Evolutionary conservation across 2,113 vertebrate species (phyloP), one percentile per base, ranked within the genome.

Genomic region (Mobula hypostoma): DNA sequence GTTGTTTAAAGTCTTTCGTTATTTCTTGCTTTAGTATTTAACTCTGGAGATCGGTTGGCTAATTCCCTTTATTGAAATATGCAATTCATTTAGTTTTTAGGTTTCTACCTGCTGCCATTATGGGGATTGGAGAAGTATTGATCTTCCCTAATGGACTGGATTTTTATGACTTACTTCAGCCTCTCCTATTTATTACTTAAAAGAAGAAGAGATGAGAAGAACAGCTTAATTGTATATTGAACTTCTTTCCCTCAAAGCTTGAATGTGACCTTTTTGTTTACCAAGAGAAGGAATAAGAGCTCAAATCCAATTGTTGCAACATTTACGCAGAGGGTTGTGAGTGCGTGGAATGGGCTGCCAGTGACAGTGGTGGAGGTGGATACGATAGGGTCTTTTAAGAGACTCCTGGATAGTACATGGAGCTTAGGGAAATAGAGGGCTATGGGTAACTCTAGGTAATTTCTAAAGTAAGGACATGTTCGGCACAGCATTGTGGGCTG

Each of bases 181-280:
- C 72, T 74, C 21, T n/a, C 32, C 56, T 93, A 93, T 93, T 93
- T 93, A 93, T 93, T 93, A 56, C 70, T 93, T 93, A 93, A 93
- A 93, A 36, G 27, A n/a, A 72, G 91, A 56, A 61, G 27, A 76
- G 48, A 93, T 93, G 68, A 76, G 72, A 74, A 93, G 21, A 27
- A 29, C 5, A 56, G 91, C 7, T 93, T 93, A 93, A 74, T 93
- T 93, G 70, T 74, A 93, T 74, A 40, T 32, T 93, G 70, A 72
- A 93, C 56, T 74, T 27, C 40, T 76, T 76, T 27, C 36, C 70
- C 36, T 74, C 29, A 48, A 29, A 48, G 91, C 36, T 24, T 74
- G 48, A 17, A 40, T 93, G 24, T 74, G 74, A 29, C 27, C 36
- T 24, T 15, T 19, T 74, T 27, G 17, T 5, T 48, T 74, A 12